A percentile compares a stretch with the other conserved stretches of the same genome.
These are phyloP conservation scores for Oophaga sylvatica DNA, from an alignment of 2,797 vertebrate species.

Conservation along the genomic window DNA sequence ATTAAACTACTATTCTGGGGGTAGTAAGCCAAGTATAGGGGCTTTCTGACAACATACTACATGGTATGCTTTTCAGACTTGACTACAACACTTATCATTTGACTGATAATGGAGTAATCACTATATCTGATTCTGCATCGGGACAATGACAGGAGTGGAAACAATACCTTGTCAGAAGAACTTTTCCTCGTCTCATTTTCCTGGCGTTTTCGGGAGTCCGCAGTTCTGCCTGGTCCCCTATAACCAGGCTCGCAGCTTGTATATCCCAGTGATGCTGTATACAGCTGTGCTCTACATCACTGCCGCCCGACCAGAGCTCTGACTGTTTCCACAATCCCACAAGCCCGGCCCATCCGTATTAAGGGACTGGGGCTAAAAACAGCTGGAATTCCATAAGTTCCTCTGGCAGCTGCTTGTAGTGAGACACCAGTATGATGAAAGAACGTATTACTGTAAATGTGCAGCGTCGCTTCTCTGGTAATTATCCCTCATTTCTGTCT, in stretches of 20 bases:
- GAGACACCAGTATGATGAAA: conserved; percentile 38
- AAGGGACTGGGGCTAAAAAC: conserved; percentile 74
- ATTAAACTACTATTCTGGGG: background rate
- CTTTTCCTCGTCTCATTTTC: conserved; percentile 71
- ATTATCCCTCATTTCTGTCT: conserved; percentile 8
- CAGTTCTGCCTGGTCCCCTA: conserved; percentile 63
- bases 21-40: too few relatives aligned
- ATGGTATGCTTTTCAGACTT: background rate
- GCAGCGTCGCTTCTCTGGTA: background rate
- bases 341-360: conserved; percentile 77
- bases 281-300: conserved; percentile 73
- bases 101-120: too few relatives aligned
- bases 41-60: background rate
- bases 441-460: background rate
- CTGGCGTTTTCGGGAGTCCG: conserved; percentile 66
- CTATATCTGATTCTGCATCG: background rate
- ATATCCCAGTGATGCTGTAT: conserved; percentile 72
- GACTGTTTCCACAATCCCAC: conserved; percentile 71
- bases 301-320: conserved; percentile 74
- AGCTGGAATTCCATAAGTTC: conserved; percentile 81
- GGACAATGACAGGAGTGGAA: background rate
- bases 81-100: conserved; percentile 8
- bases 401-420: conserved; percentile 63
- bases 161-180: conserved; percentile 69
- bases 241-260: conserved; percentile 75